Conservation (phyloP, 2,888 invertebrate species). For the Nymphalis polychloros region DNA sequence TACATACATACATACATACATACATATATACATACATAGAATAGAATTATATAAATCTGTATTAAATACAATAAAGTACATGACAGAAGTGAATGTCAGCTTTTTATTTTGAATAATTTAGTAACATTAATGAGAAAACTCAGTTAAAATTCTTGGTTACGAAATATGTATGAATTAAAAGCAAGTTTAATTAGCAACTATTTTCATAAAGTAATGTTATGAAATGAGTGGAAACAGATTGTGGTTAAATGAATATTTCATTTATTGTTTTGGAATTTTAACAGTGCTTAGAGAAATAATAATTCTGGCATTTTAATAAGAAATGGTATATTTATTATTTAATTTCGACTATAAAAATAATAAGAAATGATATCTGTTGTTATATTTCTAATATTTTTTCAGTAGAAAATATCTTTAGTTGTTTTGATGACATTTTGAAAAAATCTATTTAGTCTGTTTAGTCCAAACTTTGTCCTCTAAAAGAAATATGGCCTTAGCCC, state of each 20-base stretch:
- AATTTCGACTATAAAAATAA: background rate
- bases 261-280: background rate
- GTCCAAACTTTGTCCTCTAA: too few species aligned
- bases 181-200: background rate
- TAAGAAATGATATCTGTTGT: too few species aligned
- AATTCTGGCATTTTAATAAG: background rate
- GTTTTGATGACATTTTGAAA: too few species aligned
- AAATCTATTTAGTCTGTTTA: too few species aligned
- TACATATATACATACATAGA: too few species aligned
- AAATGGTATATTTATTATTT: background rate
- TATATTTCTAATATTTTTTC: too few species aligned
- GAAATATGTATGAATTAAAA: conserved; percentile 2
- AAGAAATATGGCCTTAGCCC: too few species aligned
- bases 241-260: background rate
- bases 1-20: too few species aligned
- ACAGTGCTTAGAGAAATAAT: background rate
- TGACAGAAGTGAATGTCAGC: background rate
- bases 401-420: too few species aligned
- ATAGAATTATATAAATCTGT: too few species aligned
- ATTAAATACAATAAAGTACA: background rate
- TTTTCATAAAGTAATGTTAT: conserved; percentile 4
- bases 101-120: conserved; percentile 2
- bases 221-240: background rate
- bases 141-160: background rate
- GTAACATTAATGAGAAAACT: background rate